These are phyloP conservation scores for Drosophila bocqueti DNA, from an alignment of 1,140 invertebrate genomes.

Conservation along the genomic window DNA sequence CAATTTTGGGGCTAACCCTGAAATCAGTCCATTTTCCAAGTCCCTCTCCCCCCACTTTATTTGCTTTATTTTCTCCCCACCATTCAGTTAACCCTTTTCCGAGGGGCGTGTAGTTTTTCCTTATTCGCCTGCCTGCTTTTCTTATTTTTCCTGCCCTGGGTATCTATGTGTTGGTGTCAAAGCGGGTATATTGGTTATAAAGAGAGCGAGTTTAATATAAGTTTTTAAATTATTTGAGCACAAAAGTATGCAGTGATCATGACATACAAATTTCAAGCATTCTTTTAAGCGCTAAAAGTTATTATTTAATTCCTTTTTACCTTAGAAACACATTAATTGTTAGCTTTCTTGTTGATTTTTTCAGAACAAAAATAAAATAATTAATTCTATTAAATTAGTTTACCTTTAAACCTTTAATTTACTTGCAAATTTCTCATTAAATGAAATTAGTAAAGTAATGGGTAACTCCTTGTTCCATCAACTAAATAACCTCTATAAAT, in stretches of 20 bases:
- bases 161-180: not conserved
- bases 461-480: not conserved
- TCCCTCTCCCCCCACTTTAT: not conserved
- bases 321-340: not conserved
- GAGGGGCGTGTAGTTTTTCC: constrained; percentile 19
- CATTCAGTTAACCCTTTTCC: constrained; percentile 60
- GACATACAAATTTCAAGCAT: no score
- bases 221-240: not conserved
- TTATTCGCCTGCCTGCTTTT: constrained; percentile 9
- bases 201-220: no score
- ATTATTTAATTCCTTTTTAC: no score
- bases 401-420: not conserved
- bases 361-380: no score
- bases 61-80: not conserved
- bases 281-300: no score
- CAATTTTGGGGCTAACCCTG: constrained; percentile 65
- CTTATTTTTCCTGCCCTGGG: not conserved
- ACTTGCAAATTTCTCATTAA: no score
- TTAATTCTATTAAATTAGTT: not conserved
- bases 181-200: not conserved
- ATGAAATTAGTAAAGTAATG: not conserved
- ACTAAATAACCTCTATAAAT: no score
- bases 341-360: no score
- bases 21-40: constrained; percentile 31
- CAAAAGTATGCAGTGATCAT: not conserved